These are phyloP conservation scores for Paralichthys olivaceus DNA, from an alignment of 2,113 vertebrate genomes.

Conservation along the genomic window DNA sequence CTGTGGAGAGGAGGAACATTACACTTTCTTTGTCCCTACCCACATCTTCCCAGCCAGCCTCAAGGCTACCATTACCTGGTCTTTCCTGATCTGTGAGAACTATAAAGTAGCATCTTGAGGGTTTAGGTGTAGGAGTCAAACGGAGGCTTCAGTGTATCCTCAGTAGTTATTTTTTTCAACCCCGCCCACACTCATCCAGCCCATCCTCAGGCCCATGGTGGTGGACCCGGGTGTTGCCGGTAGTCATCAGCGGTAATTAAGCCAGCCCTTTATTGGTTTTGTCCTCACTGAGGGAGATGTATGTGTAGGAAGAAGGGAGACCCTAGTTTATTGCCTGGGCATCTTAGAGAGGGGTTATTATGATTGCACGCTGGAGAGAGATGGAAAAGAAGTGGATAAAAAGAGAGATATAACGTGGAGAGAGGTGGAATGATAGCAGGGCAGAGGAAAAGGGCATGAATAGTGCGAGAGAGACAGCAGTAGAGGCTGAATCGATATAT, in stretches of 20 bases:
- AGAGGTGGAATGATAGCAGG: slow-evolving; percentile 52
- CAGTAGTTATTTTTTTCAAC: slow-evolving; percentile 27
- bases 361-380: slow-evolving; percentile 61
- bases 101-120: neutral
- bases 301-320: slow-evolving; percentile 65
- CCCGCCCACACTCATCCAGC: slow-evolving; percentile 54
- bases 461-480: slow-evolving; percentile 50
- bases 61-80: slow-evolving; percentile 20
- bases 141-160: neutral
- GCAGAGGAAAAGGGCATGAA: slow-evolving; percentile 47
- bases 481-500: slow-evolving; percentile 56
- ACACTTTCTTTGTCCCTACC: slow-evolving; percentile 12
- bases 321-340: slow-evolving; percentile 74
- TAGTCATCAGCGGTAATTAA: slow-evolving; percentile 78
- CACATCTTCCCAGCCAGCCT: slow-evolving; percentile 36
- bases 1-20: slow-evolving; percentile 4
- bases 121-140: too few relatives aligned
- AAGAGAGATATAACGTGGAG: slow-evolving; percentile 48
- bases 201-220: slow-evolving; percentile 56
- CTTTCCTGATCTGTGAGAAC: slow-evolving; percentile 47
- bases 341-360: slow-evolving; percentile 71
- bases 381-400: slow-evolving; percentile 28
- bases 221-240: slow-evolving; percentile 56
- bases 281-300: slow-evolving; percentile 72
- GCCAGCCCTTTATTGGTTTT: slow-evolving; percentile 78